Evolutionary conservation across 2,888 invertebrate genomes (phyloP), one percentile per base, ranked within the genome.

Genomic region (Arge pagana): DNA sequence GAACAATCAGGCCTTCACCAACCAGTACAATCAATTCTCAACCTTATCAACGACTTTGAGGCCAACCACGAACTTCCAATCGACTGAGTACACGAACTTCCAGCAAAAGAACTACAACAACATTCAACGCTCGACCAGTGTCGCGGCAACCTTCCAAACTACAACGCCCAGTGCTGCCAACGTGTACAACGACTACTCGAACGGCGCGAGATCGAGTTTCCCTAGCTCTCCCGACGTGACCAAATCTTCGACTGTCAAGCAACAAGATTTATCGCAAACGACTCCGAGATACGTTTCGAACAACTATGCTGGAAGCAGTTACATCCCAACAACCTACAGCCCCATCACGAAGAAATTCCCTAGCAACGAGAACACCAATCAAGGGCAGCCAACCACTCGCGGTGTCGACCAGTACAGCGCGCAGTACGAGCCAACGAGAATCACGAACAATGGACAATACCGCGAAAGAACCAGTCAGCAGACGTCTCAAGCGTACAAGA

Each of bases 241-340:
- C 18, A 58, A 60, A 15, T 59, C 57, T 13, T 69, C 74, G 33
- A 74, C 78, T 1, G 68, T 67, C 31, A 68, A 70, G 26, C 72
- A 53, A 31, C 36, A 77, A 13, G 71, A 70, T 4, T 65, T 71
- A 52, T 69, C 74, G 7, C 57, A 53, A 53, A 55, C 58, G 8
- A 55, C 57, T 7, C 41, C 52, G 13, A 59, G 61, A 21, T 63
- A 56, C 28, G 48, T 53, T 18, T 57, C 65, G 0, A 81, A 78
- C 57, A 78, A 77, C 57, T 81, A 78, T 52, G 76, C 80, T 11
- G 79, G 78, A 21, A 80, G 77, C 50, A 78, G 75, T 57, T 79
- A 77, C 48, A 63, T 74, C 2, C 80, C 81, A 1, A 81, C 81
- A 0, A 81, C 81, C 1, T 67, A 78, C 45, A 74, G 74, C 35